These are phyloP conservation scores for Metopolophium dirhodum DNA, from an alignment of 1,140 invertebrate genomes.

Conservation along the genomic window DNA sequence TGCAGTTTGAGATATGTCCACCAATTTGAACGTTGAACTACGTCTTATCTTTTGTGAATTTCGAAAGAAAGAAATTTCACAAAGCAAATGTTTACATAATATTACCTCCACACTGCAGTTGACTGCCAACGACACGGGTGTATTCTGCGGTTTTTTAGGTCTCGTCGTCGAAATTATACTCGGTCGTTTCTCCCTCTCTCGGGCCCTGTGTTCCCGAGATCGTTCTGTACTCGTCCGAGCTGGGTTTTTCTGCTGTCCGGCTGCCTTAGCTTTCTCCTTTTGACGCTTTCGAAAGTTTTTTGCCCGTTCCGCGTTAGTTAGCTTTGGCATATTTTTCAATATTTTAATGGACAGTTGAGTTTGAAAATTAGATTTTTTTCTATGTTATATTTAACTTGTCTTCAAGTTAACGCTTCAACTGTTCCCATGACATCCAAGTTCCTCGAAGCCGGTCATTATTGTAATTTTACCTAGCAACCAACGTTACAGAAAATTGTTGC, in stretches of 20 bases:
- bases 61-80: not conserved
- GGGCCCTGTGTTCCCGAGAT: not conserved
- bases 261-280: not conserved
- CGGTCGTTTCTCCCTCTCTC: not conserved
- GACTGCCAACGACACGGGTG: not conserved
- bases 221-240: not conserved
- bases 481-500: not conserved
- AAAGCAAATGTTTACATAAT: not conserved
- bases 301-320: not conserved
- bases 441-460: not conserved
- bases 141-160: not conserved
- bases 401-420: not conserved
- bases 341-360: not conserved
- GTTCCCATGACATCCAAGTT: not conserved
- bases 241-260: not conserved
- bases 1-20: not conserved
- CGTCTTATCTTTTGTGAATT: not conserved
- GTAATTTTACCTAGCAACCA: not conserved
- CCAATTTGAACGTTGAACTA: not conserved
- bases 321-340: not conserved
- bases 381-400: not conserved
- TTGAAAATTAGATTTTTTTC: not conserved
- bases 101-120: slow-evolving; percentile 14
- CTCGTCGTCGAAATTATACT: not conserved
- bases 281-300: not conserved